Conservation (phyloP, 1,140 invertebrate species). For the Ridgeia piscesae region DNA sequence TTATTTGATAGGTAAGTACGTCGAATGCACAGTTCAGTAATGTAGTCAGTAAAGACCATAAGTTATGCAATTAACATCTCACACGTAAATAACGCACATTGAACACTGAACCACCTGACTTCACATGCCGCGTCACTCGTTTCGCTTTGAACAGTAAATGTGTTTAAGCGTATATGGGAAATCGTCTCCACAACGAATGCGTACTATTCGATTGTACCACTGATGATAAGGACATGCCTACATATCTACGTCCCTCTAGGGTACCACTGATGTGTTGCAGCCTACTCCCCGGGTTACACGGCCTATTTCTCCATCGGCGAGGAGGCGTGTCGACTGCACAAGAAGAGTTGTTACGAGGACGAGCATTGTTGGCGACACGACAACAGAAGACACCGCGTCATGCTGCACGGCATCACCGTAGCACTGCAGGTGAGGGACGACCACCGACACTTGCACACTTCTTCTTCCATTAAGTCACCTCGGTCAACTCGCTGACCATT, state of each 20-base stretch:
- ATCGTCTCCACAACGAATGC: background rate
- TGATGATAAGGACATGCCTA: background rate
- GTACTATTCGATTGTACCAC: background rate
- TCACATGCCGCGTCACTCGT: no score
- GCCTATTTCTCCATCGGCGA: background rate
- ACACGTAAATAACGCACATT: background rate
- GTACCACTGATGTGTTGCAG: background rate
- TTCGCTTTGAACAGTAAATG: background rate
- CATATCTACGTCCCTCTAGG: no score
- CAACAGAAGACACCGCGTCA: background rate
- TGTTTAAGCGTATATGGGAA: background rate
- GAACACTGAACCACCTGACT: no score
- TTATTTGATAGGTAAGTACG: background rate
- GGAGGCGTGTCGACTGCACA: background rate
- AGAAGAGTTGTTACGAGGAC: background rate
- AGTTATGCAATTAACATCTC: background rate
- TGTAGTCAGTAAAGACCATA: background rate
- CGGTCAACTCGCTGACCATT: no score
- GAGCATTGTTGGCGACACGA: background rate
- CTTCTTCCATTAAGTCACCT: no score
- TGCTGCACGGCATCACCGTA: background rate
- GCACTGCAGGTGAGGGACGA: background rate
- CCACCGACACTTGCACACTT: no score
- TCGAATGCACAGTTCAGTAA: background rate
- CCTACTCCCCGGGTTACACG: background rate